These are phyloP conservation scores for Ctenochaetus hawaiiensis DNA, from an alignment of 2,797 vertebrate genomes.

Conservation along the genomic window DNA sequence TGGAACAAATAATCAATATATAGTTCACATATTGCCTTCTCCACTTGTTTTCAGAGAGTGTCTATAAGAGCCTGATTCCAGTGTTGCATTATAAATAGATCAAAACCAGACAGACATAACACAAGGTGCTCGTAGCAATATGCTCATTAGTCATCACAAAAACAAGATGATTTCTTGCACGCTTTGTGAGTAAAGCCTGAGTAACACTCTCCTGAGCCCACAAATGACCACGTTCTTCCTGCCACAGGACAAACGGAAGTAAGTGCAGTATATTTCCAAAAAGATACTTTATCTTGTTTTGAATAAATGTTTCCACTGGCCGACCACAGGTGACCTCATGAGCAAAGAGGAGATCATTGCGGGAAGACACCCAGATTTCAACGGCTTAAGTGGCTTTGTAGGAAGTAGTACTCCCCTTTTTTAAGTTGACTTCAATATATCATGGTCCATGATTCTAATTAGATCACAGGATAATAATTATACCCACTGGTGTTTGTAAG, in stretches of 20 bases:
- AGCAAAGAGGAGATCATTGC: conserved; percentile 56
- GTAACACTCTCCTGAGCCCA: conserved; percentile 77
- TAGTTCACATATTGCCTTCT: conserved; percentile 4
- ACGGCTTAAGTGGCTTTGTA: conserved; percentile 45
- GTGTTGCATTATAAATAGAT: conserved; percentile 53
- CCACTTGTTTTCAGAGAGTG: conserved; percentile 6
- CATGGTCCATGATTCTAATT: conserved; percentile 45
- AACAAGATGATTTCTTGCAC: conserved; percentile 64
- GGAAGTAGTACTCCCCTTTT: conserved; percentile 25
- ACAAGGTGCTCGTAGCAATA: conserved; percentile 61
- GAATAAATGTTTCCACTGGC: conserved; percentile 73
- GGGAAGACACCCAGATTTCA: conserved; percentile 56
- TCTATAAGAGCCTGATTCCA: conserved; percentile 34
- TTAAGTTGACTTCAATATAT: conserved; percentile 32
- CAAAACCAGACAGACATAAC: conserved; percentile 57
- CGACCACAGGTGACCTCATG: conserved; percentile 67
- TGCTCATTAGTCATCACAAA: conserved; percentile 74
- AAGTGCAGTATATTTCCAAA: conserved; percentile 69
- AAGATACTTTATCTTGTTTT: conserved; percentile 73
- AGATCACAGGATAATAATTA: conserved; percentile 57
- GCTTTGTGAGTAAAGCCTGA: conserved; percentile 76
- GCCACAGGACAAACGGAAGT: conserved; percentile 72
- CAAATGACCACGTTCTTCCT: conserved; percentile 73
- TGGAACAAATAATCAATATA: conserved; percentile 4
- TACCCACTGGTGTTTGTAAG: conserved; percentile 51